Base-by-base conservation (phyloP, 2,888 invertebrate species). In the Ochropleura leucogaster region DNA sequence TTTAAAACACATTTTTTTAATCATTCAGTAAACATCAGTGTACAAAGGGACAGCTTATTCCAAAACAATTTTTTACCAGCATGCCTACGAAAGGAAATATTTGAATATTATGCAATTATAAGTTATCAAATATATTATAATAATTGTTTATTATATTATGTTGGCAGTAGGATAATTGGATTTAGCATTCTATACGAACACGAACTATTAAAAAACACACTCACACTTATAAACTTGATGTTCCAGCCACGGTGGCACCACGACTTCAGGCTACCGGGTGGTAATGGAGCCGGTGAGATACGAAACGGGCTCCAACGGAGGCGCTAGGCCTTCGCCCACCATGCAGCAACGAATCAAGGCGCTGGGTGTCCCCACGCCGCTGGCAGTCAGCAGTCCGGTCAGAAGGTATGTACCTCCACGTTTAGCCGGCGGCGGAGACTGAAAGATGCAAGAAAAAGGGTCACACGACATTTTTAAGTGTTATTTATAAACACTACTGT, bases 321-420 rank as follows among this genome's bases (percentile, higher is more conserved):
- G 94, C 70, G 95, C 96, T 84, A 92, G 97, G 89, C 96, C 96
- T 0, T 98, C 98, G 90, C 98, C 98, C 74, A 98, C 98, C 68
- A 98, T 98, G 98, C 98, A 98, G 94, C 98, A 98, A 95, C 97
- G 99, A 90, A 98, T 99, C 91, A 98, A 98, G 94, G 98, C 98
- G 78, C 97, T 99, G 76, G 99, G 99, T 69, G 98, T 99, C 86
- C 98, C 99, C 77, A 99, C 99, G 82, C 98, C 99, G 57, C 97
- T 99, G 73, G 98, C 98, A 12, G 97, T 98, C 97, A 98, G 97
- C 96, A 98, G 98, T 96, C 98, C 98, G 78, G 98, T 98, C 88
- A 97, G 98, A 97, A 98, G 98, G 98, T 98, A 97, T 78, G 91
- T 89, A 67, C 66, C 63, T 47, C 75, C 47, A 67, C 60, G 18